A percentile compares a stretch with the other conserved stretches of the same genome.
Evolutionary conservation across 1,140 invertebrate species (phyloP).

Genomic region (Coboldia fuscipes): DNA sequence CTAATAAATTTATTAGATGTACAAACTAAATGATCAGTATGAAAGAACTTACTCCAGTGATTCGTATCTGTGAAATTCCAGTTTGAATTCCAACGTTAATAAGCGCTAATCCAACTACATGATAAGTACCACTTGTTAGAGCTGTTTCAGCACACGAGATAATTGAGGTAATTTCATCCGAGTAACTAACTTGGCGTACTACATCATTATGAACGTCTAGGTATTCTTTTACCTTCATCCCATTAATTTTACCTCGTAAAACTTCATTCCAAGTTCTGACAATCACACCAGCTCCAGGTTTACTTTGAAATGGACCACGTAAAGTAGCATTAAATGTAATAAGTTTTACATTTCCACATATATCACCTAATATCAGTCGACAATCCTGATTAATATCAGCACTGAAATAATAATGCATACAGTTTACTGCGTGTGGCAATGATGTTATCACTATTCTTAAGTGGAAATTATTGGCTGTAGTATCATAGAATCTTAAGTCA

Average conservation of each 20-base stretch:
- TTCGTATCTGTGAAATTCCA: neutral
- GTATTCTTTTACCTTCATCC: constrained; percentile 18
- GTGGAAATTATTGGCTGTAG: constrained; percentile 40
- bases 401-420: constrained; percentile 39
- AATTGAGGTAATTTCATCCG: constrained; percentile 26
- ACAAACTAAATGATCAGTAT: neutral
- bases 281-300: constrained; percentile 28
- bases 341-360: constrained; percentile 35
- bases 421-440: constrained; percentile 24
- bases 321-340: constrained; percentile 30
- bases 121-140: constrained; percentile 3
- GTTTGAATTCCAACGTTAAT: neutral
- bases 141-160: constrained; percentile 26
- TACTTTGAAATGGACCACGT: constrained; percentile 40
- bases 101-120: neutral
- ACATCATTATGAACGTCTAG: constrained; percentile 32
- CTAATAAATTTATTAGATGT: constrained; percentile 8
- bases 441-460: constrained; percentile 33
- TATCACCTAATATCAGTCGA: constrained; percentile 39
- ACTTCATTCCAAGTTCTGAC: constrained; percentile 31
- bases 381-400: constrained; percentile 29
- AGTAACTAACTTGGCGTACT: constrained; percentile 39
- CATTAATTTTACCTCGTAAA: constrained; percentile 17
- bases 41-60: neutral
- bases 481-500: constrained; percentile 49